A percentile compares a stretch with the other conserved stretches of the same genome.
These are phyloP conservation scores for Solenopsis invicta DNA, from an alignment of 1,140 invertebrate species.

Conservation along the genomic window DNA sequence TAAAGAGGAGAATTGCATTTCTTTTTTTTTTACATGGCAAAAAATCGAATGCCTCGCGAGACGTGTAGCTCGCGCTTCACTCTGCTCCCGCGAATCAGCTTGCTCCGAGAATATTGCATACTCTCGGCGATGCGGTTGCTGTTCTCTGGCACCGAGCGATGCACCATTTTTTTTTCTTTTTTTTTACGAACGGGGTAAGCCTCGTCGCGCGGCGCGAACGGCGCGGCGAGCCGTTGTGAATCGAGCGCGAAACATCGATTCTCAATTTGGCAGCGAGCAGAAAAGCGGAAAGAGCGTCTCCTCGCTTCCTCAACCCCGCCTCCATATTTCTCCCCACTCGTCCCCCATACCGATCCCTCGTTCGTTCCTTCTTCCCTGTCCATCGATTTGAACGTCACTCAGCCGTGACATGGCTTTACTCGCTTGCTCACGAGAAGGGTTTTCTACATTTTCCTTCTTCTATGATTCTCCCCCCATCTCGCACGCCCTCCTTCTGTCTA, in stretches of 20 bases:
- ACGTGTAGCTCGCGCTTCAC: background rate
- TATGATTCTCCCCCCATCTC: background rate
- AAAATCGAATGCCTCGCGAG: background rate
- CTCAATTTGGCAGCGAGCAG: slow-evolving; percentile 73
- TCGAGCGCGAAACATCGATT: slow-evolving; percentile 75
- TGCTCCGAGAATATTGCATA: background rate
- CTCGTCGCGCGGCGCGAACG: slow-evolving; percentile 7
- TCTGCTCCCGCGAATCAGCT: background rate
- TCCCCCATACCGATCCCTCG: background rate
- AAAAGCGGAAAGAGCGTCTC: slow-evolving; percentile 62
- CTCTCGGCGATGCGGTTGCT: background rate
- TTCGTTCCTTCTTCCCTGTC: slow-evolving; percentile 25
- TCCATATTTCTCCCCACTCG: slow-evolving; percentile 40
- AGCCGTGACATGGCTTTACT: slow-evolving; percentile 73
- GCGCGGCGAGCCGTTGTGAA: slow-evolving; percentile 50
- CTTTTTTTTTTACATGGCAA: background rate
- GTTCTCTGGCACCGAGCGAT: background rate
- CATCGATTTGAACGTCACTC: slow-evolving; percentile 73
- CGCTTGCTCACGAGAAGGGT: slow-evolving; percentile 39
- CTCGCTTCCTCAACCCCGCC: slow-evolving; percentile 9
- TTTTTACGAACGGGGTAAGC: slow-evolving; percentile 1
- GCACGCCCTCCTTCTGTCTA: background rate
- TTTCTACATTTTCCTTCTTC: slow-evolving; percentile 19
- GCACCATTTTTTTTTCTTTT: background rate
- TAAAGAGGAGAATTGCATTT: background rate